Evolutionary conservation across 2,113 vertebrate species (phyloP).

Genomic region (Acrocephalus arundinaceus): DNA sequence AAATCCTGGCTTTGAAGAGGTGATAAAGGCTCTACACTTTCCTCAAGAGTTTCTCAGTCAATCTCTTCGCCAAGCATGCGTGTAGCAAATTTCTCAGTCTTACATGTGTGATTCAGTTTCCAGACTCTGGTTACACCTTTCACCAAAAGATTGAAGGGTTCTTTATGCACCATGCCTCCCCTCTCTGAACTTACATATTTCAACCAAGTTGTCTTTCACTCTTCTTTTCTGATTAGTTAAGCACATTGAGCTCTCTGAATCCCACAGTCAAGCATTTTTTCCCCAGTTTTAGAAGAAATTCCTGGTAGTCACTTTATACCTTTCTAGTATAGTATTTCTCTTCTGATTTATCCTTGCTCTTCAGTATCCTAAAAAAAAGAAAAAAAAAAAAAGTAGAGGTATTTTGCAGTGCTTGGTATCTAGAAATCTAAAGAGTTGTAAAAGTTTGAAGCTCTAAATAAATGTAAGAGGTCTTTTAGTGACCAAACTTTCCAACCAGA

Average conservation of each 20-base stretch:
- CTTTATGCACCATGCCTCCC: not conserved
- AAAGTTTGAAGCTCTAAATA: not conserved
- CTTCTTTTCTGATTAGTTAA: not conserved
- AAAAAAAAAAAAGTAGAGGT: accelerated
- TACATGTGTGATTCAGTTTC: not conserved
- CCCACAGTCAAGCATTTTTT: not conserved
- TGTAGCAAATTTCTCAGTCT: not conserved
- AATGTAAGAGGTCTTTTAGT: not conserved
- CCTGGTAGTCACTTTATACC: not conserved
- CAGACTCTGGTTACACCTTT: not conserved
- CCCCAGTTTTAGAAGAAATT: not conserved
- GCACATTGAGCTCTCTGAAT: not conserved
- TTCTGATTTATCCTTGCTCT: not conserved
- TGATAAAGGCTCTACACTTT: not conserved
- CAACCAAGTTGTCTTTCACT: not conserved
- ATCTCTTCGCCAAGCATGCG: not conserved
- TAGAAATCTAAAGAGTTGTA: not conserved
- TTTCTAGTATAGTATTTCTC: not conserved
- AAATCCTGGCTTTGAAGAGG: not conserved
- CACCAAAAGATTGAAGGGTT: not conserved
- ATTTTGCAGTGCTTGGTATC: not conserved
- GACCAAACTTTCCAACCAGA: not conserved
- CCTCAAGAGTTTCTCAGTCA: not conserved
- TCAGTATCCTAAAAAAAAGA: not conserved
- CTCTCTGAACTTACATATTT: not conserved